phyloP scores from a whole-genome alignment of 2,797 vertebrate genomes.

The Alfaro cultratus region DNA sequence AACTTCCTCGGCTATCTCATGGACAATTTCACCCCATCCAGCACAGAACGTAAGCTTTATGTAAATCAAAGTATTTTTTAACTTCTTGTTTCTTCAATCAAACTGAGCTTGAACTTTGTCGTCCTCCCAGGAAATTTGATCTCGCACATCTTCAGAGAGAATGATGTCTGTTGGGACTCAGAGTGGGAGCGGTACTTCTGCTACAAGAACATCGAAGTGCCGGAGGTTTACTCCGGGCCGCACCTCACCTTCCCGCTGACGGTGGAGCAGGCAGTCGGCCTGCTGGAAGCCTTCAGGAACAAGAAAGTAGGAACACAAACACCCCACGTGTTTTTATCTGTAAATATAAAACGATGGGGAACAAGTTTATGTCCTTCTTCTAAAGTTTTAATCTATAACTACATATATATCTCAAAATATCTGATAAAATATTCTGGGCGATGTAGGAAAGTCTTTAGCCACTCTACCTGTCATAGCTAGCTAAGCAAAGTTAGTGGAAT shows the following conservation, averaged over 20 bases:
- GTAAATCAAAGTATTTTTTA: background rate
- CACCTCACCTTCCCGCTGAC: conserved; percentile 90
- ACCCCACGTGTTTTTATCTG: too few relatives aligned
- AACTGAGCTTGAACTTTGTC: background rate
- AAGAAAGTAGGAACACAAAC: conserved; percentile 85
- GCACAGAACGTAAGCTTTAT: conserved; percentile 87
- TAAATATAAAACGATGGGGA: background rate
- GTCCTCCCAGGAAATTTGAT: conserved; percentile 86
- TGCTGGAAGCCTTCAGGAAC: conserved; percentile 93
- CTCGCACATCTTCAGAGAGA: conserved; percentile 88
- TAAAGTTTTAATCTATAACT: background rate
- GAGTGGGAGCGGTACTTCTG: conserved; percentile 86
- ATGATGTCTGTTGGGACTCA: conserved; percentile 80
- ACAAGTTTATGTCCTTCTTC: background rate
- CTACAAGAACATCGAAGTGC: conserved; percentile 87
- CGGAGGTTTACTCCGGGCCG: conserved; percentile 88
- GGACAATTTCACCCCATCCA: conserved; percentile 89
- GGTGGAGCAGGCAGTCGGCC: conserved; percentile 83
- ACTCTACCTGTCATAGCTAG: too few relatives aligned
- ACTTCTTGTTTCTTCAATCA: background rate
- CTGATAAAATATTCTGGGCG: too few relatives aligned
- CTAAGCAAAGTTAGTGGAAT: too few relatives aligned
- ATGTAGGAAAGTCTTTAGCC: too few relatives aligned
- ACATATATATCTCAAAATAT: too few relatives aligned
- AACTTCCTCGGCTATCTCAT: conserved; percentile 95